Base-by-base conservation (phyloP, 2,113 vertebrate genomes). In the Dicrurus megarhynchus region DNA sequence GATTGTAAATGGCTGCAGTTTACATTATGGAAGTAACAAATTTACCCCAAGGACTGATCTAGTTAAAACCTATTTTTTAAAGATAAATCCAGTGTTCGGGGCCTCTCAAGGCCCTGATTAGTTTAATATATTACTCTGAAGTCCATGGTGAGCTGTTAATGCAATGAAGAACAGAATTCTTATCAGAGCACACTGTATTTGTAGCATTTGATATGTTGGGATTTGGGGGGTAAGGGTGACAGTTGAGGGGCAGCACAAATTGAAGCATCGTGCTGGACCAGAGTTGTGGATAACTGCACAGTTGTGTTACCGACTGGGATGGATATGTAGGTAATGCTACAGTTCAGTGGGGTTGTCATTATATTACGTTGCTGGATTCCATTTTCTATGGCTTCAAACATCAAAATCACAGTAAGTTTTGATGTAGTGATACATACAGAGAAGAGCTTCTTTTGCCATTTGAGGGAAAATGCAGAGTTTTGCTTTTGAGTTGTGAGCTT, bases 241-340 rank as follows among this genome's bases (percentile, higher is more conserved):
- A 49, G 22, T 2, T 46, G 32, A 26, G 21, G 21, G 22, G 27
- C 37, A 46, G 6, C 4, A 46, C 4, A 44, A 41, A 64, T 5
- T 9, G 33, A 32, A 80, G 18, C 7, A 11, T 50, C 0, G 0
- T 39, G 30, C 44, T 78, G 46, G 44, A 28, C 15, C 2, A 9
- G 44, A 59, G 23, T 12, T 76, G 30, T 2, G 7, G 35, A 32
- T 33, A 47, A 11, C 22, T 71, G 53, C 74, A 33, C 12, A n/a
- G 11, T 80, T 71, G 10, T 27, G 10, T 83, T 63, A 49, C 33
- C 5, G 24, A 35, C 15, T 70, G 0, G 46, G 20, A 33, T 17
- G 27, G 3, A 27, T 67, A 27, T 10, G 35, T 24, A 56, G 23
- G 9, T 71, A 86, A 75, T 1, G 3, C 26, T 53, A 6, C 15